phyloP scores from a whole-genome alignment of 2,888 invertebrate genomes.

The Caradrina clavipalpis region DNA sequence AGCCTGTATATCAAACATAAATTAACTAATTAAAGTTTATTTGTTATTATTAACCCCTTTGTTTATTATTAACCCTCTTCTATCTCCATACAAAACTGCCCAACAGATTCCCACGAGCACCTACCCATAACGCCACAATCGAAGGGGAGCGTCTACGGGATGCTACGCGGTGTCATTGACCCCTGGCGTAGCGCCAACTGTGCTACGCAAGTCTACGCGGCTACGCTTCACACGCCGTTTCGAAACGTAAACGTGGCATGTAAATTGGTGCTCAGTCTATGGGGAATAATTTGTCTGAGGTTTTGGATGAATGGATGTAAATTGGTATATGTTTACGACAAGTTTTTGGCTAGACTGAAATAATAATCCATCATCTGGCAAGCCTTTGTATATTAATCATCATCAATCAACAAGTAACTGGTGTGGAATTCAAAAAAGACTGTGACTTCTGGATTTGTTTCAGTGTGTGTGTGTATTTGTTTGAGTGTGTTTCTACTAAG shows the following conservation, averaged over 20 bases:
- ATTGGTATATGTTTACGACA: slow-evolving; percentile 18
- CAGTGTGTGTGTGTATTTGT: too few relatives aligned
- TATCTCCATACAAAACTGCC: neutral
- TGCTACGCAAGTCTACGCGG: slow-evolving; percentile 70
- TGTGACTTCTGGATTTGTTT: neutral
- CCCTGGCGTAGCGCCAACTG: slow-evolving; percentile 78
- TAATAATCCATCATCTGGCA: neutral
- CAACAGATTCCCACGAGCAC: slow-evolving; percentile 4
- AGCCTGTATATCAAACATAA: neutral
- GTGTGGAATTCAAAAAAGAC: neutral
- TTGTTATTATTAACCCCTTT: slow-evolving; percentile 3
- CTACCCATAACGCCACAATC: slow-evolving; percentile 28
- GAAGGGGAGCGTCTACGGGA: slow-evolving; percentile 50
- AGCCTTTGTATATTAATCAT: neutral
- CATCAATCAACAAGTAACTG: too few relatives aligned
- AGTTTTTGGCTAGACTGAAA: neutral
- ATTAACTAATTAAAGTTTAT: neutral
- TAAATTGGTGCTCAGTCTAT: neutral
- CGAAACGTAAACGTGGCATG: slow-evolving; percentile 33
- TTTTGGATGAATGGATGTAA: slow-evolving; percentile 10
- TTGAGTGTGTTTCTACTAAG: too few relatives aligned
- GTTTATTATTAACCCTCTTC: neutral
- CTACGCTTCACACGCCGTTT: slow-evolving; percentile 18
- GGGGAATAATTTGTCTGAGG: slow-evolving; percentile 22
- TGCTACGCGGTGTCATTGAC: slow-evolving; percentile 67